Evolutionary conservation across 2,888 invertebrate species (phyloP).

Genomic region (Antitype chi): DNA sequence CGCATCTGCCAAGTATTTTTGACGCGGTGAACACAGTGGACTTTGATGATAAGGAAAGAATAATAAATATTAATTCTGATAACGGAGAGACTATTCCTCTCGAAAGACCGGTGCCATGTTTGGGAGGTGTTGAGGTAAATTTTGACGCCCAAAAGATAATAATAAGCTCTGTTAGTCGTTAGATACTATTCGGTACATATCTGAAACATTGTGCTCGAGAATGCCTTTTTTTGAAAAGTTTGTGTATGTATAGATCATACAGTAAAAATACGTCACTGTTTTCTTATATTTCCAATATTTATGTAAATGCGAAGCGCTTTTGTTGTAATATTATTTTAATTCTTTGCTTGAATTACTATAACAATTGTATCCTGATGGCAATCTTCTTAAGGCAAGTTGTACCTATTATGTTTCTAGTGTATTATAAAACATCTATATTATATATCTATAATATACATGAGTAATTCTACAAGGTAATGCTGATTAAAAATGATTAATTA

Average conservation of each 20-base stretch:
- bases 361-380: neutral
- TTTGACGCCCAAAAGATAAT: neutral
- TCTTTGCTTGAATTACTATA: neutral
- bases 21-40: constrained; percentile 95
- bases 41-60: constrained; percentile 95
- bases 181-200: neutral
- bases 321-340: neutral
- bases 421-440: too few species aligned
- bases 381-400: neutral
- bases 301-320: neutral
- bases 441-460: neutral
- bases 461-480: neutral
- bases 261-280: neutral
- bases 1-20: constrained; percentile 95
- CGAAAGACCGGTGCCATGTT: constrained; percentile 92
- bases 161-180: neutral
- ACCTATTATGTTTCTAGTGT: neutral
- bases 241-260: neutral
- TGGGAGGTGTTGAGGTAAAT: constrained; percentile 94
- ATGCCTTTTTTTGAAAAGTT: neutral
- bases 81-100: constrained; percentile 94
- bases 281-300: neutral
- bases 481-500: neutral
- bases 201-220: neutral
- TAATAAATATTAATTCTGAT: constrained; percentile 93